phyloP scores from a whole-genome alignment of 2,113 vertebrate genomes.

The Cichladusa arquata region DNA sequence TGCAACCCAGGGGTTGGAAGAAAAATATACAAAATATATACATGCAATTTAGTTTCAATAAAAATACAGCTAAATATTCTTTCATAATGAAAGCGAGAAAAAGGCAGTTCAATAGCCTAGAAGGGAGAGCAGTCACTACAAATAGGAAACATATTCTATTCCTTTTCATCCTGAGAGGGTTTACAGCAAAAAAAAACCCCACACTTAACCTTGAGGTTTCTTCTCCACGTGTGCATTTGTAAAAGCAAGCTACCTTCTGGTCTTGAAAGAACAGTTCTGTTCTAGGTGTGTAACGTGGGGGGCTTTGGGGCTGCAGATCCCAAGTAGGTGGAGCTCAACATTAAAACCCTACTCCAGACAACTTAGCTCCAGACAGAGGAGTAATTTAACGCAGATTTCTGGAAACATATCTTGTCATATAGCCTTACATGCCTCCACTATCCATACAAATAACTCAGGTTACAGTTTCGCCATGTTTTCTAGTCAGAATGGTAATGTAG shows the following conservation, averaged over 20 bases:
- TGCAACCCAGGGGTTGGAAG: neutral
- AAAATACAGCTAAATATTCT: neutral
- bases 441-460: neutral
- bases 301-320: neutral
- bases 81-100: neutral
- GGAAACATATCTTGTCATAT: neutral
- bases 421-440: neutral
- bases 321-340: neutral
- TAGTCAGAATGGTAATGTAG: neutral
- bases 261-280: neutral
- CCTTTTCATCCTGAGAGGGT: neutral
- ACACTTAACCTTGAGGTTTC: neutral
- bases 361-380: neutral
- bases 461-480: neutral
- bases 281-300: neutral
- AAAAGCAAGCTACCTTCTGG: neutral
- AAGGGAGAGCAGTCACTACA: neutral
- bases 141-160: neutral
- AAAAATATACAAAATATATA: neutral
- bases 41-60: neutral
- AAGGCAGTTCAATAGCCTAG: neutral
- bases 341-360: neutral
- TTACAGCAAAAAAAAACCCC: neutral
- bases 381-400: neutral
- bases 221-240: neutral